Base-by-base conservation (phyloP, 2,888 invertebrate species). In the Drosophila colorata region DNA sequence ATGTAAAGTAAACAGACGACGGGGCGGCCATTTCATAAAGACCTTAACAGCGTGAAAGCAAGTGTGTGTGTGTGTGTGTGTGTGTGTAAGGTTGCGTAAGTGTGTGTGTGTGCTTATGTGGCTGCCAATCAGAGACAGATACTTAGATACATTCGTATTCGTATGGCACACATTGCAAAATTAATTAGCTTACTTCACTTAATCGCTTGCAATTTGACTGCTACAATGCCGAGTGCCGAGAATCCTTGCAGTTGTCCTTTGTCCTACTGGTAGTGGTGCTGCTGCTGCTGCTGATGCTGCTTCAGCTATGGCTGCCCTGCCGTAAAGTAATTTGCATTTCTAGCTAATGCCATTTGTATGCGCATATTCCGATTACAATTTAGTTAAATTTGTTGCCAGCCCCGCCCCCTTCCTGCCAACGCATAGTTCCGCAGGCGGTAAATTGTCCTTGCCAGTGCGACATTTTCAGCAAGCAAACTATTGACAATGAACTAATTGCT, bases 181-280 rank as follows among this genome's bases (percentile, higher is more conserved):
- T 86, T 89, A 89, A 86, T 89, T 86, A 87, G 85, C 86, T 86
- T 82, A 89, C 89, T 86, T 86, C 89, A 74, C 75, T 87, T 86
- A 89, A 86, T 89, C 88, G 86, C 70, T 73, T 60, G 88, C 88
- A 88, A 83, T 88, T 83, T 80, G 88, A 86, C 69, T 83, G 88
- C 70, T 75, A 82, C 82, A 79, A 68, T 73, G 80, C 74, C 74
- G 60, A 73, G 35, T 60, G 25, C 7, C 13, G 78, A 49, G 48
- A 53, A 65, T 79, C 63, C 59, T 59, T 55, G 55, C 41, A 9
- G 44, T n/a, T 37, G 14, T 25, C 43, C 68, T 37, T 55, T 61
- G 38, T 66, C 40, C 46, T 41, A n/a, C 40, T 51, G 3, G 4
- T 13, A 13, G 0, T 33, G 11, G 3, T 33, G 47, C 25, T 18